phyloP scores from a whole-genome alignment of 2,113 vertebrate genomes.

The Corythornis madagascariensis region DNA sequence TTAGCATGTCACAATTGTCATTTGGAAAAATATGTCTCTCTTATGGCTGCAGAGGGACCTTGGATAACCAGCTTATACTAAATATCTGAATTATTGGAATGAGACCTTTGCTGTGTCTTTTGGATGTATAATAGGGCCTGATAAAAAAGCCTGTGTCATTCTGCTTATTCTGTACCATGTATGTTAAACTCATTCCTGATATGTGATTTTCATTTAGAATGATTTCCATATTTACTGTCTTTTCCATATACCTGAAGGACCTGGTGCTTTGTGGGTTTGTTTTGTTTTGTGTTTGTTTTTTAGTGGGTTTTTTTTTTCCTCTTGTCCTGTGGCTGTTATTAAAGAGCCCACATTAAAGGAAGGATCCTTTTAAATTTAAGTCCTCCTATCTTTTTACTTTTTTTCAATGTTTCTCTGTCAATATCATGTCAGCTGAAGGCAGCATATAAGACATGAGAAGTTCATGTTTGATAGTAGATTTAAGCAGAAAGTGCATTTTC shows the following conservation, averaged over 20 bases:
- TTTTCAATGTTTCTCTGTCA: background rate
- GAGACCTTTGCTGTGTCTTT: background rate
- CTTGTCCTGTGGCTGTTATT: background rate
- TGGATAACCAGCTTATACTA: background rate
- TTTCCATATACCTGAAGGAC: background rate
- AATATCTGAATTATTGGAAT: background rate
- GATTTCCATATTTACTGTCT: background rate
- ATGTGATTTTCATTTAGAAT: background rate
- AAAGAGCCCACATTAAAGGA: background rate
- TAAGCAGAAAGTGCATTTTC: background rate
- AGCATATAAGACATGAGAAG: background rate
- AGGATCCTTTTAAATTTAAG: background rate
- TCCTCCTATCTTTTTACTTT: background rate
- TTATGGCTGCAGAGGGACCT: background rate
- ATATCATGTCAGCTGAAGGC: background rate
- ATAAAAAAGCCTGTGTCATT: background rate
- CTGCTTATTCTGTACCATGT: background rate
- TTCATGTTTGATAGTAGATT: background rate
- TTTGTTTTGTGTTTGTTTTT: too few species aligned
- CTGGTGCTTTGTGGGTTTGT: background rate
- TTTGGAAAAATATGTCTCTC: background rate
- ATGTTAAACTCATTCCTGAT: background rate
- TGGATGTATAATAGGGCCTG: background rate
- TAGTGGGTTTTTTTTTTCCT: background rate
- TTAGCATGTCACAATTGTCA: background rate